Conservation (phyloP, 1,140 invertebrate genomes). For the Heliconius melpomene region DNA sequence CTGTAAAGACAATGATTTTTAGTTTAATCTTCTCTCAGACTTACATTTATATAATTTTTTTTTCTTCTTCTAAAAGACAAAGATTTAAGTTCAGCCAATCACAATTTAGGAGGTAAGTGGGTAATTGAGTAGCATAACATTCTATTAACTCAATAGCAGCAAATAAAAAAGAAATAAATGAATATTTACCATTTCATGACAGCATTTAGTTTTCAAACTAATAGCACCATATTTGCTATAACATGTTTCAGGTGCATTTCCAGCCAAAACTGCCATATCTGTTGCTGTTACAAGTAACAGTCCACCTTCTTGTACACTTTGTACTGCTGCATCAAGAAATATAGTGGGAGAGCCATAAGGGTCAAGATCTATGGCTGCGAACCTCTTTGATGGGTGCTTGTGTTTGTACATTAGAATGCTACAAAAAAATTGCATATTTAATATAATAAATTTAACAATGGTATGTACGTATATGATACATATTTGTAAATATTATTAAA, state of each 20-base stretch:
- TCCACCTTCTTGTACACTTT: slow-evolving; percentile 89
- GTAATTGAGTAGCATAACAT: no score
- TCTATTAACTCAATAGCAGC: no score
- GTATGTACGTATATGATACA: no score
- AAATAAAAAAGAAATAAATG: no score
- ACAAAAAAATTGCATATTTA: slow-evolving; percentile 51
- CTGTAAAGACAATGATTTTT: no score
- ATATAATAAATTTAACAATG: no score
- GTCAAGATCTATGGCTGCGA: slow-evolving; percentile 97
- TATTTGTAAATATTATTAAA: no score
- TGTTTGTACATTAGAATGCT: slow-evolving; percentile 93
- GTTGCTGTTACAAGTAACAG: slow-evolving; percentile 97
- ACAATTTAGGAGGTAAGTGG: no score
- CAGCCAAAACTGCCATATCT: slow-evolving; percentile 98
- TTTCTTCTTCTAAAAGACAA: no score
- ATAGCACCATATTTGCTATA: slow-evolving; percentile 97
- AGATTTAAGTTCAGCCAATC: no score
- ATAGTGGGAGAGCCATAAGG: slow-evolving; percentile 97
- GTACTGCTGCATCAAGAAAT: slow-evolving; percentile 96
- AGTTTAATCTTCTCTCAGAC: no score
- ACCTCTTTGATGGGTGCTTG: slow-evolving; percentile 84
- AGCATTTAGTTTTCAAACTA: slow-evolving; percentile 92
- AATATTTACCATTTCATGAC: slow-evolving; percentile 94
- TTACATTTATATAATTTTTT: no score
- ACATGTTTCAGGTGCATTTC: slow-evolving; percentile 97